Evolutionary conservation across 2,888 invertebrate species (phyloP).

Genomic region (Linnaemya tessellans): DNA sequence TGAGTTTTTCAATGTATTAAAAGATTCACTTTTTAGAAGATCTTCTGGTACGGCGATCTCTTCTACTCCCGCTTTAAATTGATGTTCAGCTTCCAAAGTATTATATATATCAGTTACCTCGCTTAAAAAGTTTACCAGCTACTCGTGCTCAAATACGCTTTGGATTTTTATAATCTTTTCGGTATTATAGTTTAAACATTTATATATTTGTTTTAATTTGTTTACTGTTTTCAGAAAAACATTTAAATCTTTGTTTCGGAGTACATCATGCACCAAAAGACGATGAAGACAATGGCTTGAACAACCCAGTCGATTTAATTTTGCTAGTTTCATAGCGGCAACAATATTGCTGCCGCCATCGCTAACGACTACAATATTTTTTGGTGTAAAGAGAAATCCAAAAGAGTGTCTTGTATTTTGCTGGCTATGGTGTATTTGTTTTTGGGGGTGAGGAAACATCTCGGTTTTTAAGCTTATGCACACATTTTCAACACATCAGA

Average conservation of each 20-base stretch:
- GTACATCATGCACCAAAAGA: no score
- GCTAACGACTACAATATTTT: slow-evolving; percentile 15
- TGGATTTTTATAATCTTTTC: slow-evolving; percentile 26
- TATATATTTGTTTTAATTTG: neutral
- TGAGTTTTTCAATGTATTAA: neutral
- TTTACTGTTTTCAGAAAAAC: no score
- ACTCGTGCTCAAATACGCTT: neutral
- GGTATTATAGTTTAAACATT: slow-evolving; percentile 1
- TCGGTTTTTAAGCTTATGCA: neutral
- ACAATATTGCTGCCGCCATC: slow-evolving; percentile 23
- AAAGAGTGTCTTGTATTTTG: slow-evolving; percentile 9
- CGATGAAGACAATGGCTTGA: no score
- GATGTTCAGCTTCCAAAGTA: no score
- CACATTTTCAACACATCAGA: no score
- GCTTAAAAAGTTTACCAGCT: neutral
- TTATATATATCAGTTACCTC: no score
- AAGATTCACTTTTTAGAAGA: no score
- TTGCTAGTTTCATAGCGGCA: slow-evolving; percentile 1
- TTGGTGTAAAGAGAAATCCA: neutral
- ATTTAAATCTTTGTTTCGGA: no score
- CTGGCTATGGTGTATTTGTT: slow-evolving; percentile 2
- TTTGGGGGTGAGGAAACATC: slow-evolving; percentile 9
- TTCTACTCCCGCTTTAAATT: no score
- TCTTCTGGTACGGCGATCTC: no score
- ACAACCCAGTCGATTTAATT: neutral